Conservation (phyloP, 2,797 vertebrate species). For the Amniataba percoides region DNA sequence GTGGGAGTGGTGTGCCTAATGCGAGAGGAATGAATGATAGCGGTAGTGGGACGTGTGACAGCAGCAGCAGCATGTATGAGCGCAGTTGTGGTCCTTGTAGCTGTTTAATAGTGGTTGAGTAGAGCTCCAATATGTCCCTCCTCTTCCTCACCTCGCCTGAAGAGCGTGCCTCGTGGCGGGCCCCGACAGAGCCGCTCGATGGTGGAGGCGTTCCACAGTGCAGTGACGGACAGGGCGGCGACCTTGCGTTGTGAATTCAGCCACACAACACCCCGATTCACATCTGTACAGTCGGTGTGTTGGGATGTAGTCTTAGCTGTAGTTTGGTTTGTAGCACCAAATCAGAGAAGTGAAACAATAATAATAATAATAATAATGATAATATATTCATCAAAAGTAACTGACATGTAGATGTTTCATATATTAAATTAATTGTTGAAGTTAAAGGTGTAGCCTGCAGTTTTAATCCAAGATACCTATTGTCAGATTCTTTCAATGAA, state of each 20-base stretch:
- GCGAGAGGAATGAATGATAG: slow-evolving; percentile 57
- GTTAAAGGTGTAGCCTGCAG: background rate
- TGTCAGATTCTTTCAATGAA: too few relatives aligned
- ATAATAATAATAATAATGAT: background rate
- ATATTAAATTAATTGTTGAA: background rate
- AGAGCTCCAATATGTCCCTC: slow-evolving; percentile 79
- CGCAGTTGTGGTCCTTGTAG: slow-evolving; percentile 81
- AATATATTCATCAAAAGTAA: background rate
- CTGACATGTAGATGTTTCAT: background rate
- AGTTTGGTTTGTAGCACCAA: slow-evolving; percentile 37
- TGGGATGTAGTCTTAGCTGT: slow-evolving; percentile 65
- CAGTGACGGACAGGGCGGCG: slow-evolving; percentile 76
- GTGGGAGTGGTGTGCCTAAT: slow-evolving; percentile 50
- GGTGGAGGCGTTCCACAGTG: slow-evolving; percentile 84
- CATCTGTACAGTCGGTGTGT: slow-evolving; percentile 79
- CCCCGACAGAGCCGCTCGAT: slow-evolving; percentile 81
- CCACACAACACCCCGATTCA: slow-evolving; percentile 41
- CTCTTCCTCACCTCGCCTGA: slow-evolving; percentile 77
- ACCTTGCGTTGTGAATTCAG: slow-evolving; percentile 52
- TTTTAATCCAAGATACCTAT: too few relatives aligned
- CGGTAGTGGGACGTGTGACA: slow-evolving; percentile 59
- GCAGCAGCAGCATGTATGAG: slow-evolving; percentile 68
- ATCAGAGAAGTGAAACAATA: background rate
- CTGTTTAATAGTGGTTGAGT: slow-evolving; percentile 83
- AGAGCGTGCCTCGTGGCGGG: slow-evolving; percentile 64